Base-by-base conservation (phyloP, 2,888 invertebrate species). In the Xanthia togata region DNA sequence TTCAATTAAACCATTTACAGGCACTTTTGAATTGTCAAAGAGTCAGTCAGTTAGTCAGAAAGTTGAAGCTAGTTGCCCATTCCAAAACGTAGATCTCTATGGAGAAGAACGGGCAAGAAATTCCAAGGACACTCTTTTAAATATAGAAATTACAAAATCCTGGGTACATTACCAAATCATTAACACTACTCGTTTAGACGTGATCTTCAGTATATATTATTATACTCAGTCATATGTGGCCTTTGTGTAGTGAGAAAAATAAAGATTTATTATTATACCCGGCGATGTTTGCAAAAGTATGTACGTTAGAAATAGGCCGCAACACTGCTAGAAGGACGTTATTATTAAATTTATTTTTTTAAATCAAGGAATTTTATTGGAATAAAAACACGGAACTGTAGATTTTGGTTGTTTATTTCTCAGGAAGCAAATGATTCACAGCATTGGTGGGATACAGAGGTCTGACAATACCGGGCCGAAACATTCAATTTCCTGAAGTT, bases 371-470 rank as follows among this genome's bases (percentile, higher is more conserved):
- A 8, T 70, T 64, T 68, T 12, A 41, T 55, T 31, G 3, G 23
- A 86, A 83, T 83, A 38, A 90, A 87, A 91, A 92, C 91, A 90
- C 90, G 80, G 84, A 82, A 88, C 47, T 83, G 84, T 92, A 93
- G 93, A 95, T 95, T 96, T 96, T 95, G 95, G 94, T 95, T 94
- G 95, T 96, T 96, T 96, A 96, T 96, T 96, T 94, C 89, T 95
- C 96, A 96, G 96, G 96, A 96, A 96, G 96, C 96, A 95, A 96
- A 96, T 95, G 96, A 95, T 96, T 96, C 96, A 96, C 96, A 96
- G 96, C 96, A 96, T 95, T 96, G 96, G 96, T 96, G 96, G 96
- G 96, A 94, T 96, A 96, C 94, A 96, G 86, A 93, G 94, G 93
- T 94, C 93, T 94, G 94, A 95, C 93, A 94, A 96, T 92, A 94